Evolutionary conservation across 2,888 invertebrate genomes (phyloP).

Genomic region (Amblyjoppa fuscipennis): DNA sequence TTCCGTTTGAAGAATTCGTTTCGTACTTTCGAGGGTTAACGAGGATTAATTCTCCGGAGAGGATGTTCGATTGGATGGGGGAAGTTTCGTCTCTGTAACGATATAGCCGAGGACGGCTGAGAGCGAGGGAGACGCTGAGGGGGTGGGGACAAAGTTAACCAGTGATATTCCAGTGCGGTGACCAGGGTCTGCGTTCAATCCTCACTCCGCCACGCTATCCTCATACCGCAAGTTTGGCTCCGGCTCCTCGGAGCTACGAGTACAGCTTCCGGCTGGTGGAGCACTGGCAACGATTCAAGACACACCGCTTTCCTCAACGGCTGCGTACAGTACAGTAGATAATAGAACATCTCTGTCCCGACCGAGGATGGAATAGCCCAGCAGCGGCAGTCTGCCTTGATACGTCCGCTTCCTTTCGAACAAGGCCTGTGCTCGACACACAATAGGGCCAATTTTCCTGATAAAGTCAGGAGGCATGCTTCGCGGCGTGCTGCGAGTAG

Average conservation of each 20-base stretch:
- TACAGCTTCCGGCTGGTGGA: slow-evolving; percentile 48
- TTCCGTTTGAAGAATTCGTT: not conserved
- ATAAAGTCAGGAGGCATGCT: slow-evolving; percentile 36
- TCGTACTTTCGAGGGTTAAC: not conserved
- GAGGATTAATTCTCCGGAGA: slow-evolving; percentile 9
- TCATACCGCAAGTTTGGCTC: slow-evolving; percentile 56
- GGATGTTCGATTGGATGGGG: not conserved
- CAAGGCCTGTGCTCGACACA: slow-evolving; percentile 52
- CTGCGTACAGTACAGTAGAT: slow-evolving; percentile 15
- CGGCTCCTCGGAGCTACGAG: slow-evolving; percentile 22
- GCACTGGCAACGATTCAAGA: slow-evolving; percentile 62
- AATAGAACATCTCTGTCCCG: slow-evolving; percentile 38
- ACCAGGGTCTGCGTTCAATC: slow-evolving; percentile 48
- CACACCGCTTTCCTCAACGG: slow-evolving; percentile 7
- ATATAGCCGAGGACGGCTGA: slow-evolving; percentile 13
- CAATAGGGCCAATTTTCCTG: slow-evolving; percentile 54
- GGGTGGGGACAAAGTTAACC: slow-evolving; percentile 52
- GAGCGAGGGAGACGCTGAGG: slow-evolving; percentile 21
- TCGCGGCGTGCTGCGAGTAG: slow-evolving; percentile 1
- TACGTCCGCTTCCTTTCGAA: slow-evolving; percentile 33
- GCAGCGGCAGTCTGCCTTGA: slow-evolving; percentile 20
- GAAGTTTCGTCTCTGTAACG: slow-evolving; percentile 41
- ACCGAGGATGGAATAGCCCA: slow-evolving; percentile 20
- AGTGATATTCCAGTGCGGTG: slow-evolving; percentile 48
- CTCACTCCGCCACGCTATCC: slow-evolving; percentile 39